Percentiles rank a stretch among this genome's conserved stretches.
Conservation (phyloP, 2,113 vertebrate species). For the Pimephales promelas region DNA sequence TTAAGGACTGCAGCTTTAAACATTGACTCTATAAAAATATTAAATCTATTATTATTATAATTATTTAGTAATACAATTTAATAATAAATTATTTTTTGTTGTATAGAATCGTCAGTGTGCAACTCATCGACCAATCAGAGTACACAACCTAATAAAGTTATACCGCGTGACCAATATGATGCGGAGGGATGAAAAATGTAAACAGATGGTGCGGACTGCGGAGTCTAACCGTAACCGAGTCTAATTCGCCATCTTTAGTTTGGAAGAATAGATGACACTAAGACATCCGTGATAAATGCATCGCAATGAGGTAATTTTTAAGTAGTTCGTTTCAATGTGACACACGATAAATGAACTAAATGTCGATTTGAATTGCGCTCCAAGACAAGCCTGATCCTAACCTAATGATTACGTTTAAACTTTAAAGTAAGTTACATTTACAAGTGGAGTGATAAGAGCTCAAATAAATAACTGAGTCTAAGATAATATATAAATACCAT, state of each 20-base stretch:
- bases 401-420: background rate
- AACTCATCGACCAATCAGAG: slow-evolving; percentile 9
- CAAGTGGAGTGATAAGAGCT: background rate
- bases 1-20: background rate
- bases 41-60: background rate
- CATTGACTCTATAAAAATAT: background rate
- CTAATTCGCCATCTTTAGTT: background rate
- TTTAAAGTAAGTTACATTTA: background rate
- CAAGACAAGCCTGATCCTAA: background rate
- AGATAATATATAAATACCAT: too few species aligned
- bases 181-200: background rate
- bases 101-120: background rate
- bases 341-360: background rate
- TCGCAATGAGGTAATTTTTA: background rate
- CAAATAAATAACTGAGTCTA: background rate
- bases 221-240: too few species aligned
- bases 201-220: background rate
- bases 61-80: background rate
- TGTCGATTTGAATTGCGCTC: background rate
- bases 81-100: too few species aligned
- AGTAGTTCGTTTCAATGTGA: background rate
- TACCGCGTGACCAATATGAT: background rate
- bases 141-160: background rate
- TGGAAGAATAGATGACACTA: background rate
- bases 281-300: background rate